These are phyloP conservation scores for Henicopernis longicauda DNA, from an alignment of 2,113 vertebrate species.

Conservation along the genomic window DNA sequence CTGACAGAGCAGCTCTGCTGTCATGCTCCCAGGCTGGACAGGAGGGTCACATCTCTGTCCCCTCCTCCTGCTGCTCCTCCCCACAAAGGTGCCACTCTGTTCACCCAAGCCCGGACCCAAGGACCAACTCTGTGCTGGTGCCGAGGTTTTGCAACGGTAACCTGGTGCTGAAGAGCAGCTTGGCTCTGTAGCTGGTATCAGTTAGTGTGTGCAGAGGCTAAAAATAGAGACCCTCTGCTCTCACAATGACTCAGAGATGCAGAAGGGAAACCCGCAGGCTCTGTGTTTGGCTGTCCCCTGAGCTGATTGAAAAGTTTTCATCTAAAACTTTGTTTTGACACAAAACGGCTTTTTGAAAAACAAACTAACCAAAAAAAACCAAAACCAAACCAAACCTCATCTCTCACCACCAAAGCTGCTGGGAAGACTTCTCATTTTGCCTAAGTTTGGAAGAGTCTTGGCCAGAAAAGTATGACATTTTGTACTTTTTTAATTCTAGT, in stretches of 20 bases:
- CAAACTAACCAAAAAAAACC: not conserved
- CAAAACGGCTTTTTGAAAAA: not conserved
- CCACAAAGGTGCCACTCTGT: not conserved
- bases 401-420: not conserved
- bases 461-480: not conserved
- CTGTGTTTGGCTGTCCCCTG: not conserved
- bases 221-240: slow-evolving; percentile 61
- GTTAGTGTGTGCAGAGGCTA: slow-evolving; percentile 29
- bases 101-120: not conserved
- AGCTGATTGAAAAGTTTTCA: not conserved
- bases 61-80: not conserved
- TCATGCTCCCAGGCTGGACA: not conserved
- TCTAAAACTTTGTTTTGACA: slow-evolving; percentile 32
- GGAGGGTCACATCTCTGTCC: not conserved
- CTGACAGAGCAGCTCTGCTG: not conserved
- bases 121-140: rapidly evolving
- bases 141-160: rapidly evolving
- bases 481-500: not conserved
- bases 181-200: slow-evolving; percentile 12
- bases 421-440: not conserved
- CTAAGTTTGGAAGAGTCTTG: not conserved
- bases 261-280: slow-evolving; percentile 60
- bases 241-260: slow-evolving; percentile 60
- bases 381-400: not conserved
- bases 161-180: not conserved